Evolutionary conservation across 2,113 vertebrate genomes (phyloP).

Genomic region (Sitta europaea): DNA sequence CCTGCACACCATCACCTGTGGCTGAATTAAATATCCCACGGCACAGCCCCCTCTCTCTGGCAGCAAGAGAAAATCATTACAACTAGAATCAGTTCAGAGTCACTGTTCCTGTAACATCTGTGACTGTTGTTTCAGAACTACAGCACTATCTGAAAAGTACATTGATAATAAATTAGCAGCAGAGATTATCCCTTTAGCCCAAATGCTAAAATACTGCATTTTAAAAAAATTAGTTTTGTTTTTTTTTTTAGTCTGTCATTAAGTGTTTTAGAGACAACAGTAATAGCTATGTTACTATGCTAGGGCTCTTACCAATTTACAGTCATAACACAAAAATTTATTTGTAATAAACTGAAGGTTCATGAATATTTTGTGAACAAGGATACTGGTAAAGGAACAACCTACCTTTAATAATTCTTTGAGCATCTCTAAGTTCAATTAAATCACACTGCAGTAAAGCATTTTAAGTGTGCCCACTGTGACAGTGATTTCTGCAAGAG

Average conservation of each 20-base stretch:
- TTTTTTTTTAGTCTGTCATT: not conserved
- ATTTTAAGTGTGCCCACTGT: not conserved
- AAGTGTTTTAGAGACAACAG: not conserved
- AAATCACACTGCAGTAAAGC: not conserved
- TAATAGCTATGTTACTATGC: not conserved
- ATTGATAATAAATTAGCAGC: not conserved
- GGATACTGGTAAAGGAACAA: not conserved
- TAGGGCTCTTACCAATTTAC: not conserved
- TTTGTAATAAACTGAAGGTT: not conserved
- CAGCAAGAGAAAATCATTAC: not conserved
- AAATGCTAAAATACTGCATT: not conserved
- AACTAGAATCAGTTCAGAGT: not conserved
- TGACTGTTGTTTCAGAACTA: not conserved
- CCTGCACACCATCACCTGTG: not conserved
- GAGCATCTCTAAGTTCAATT: not conserved
- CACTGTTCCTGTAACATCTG: not conserved
- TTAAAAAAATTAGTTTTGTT: fast-evolving
- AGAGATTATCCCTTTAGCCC: not conserved
- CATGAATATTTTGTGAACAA: not conserved
- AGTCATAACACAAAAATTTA: not conserved
- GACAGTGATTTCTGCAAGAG: not conserved
- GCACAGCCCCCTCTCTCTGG: not conserved
- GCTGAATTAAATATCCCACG: not conserved
- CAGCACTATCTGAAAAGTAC: not conserved
- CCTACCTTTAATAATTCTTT: not conserved